phyloP scores from a whole-genome alignment of 2,797 vertebrate genomes.

The Siniperca scherzeri region DNA sequence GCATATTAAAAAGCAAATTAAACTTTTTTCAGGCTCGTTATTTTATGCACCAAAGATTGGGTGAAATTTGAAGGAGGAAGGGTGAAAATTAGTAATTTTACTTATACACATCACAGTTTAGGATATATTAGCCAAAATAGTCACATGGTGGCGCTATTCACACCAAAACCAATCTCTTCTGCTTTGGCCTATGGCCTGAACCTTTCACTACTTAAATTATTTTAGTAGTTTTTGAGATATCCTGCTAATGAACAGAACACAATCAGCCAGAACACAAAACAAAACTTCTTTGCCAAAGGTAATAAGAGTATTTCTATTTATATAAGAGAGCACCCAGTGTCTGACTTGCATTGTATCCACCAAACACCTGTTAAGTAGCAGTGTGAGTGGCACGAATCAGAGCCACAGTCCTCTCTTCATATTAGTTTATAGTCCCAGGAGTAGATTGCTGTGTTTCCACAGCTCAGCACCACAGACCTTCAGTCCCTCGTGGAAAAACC shows the following conservation, averaged over 20 bases:
- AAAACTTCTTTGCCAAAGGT: neutral
- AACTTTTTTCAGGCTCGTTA: neutral
- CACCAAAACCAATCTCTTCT: neutral
- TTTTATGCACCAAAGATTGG: neutral
- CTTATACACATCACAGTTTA: neutral
- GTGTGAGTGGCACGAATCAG: slow-evolving; percentile 25
- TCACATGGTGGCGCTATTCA: neutral
- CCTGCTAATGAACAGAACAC: neutral
- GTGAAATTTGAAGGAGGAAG: neutral
- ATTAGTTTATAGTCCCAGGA: neutral
- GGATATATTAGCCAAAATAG: neutral
- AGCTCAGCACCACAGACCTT: slow-evolving; percentile 16
- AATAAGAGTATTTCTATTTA: neutral
- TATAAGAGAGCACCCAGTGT: neutral
- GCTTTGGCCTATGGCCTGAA: neutral
- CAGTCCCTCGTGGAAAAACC: slow-evolving; percentile 25
- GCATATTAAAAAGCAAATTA: neutral
- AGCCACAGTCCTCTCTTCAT: neutral
- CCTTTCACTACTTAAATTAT: neutral
- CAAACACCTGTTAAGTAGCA: neutral
- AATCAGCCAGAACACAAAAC: neutral
- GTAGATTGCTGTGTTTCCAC: slow-evolving; percentile 12
- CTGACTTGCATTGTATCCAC: neutral
- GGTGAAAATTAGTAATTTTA: neutral
- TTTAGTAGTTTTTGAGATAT: neutral